These are phyloP conservation scores for Coecobrya sp. DNA, from an alignment of 2,888 invertebrate genomes.

Conservation along the genomic window DNA sequence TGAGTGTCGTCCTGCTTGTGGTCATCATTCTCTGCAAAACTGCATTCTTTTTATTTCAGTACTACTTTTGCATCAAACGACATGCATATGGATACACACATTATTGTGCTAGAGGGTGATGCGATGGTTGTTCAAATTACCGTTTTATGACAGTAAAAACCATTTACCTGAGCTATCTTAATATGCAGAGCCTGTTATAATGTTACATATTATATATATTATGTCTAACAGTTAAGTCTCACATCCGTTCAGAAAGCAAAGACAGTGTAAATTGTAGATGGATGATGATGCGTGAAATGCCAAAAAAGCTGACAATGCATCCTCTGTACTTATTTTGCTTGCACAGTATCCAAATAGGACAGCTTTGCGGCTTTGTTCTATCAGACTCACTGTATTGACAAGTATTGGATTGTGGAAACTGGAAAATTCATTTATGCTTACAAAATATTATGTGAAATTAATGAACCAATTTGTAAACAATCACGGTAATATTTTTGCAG, in stretches of 20 bases:
- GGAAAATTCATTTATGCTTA: constrained; percentile 13
- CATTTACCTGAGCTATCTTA: too few species aligned
- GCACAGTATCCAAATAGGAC: background rate
- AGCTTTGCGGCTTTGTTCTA: background rate
- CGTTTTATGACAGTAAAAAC: too few species aligned
- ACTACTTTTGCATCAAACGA: background rate
- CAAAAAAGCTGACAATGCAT: constrained; percentile 68
- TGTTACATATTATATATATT: background rate
- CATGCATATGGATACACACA: constrained; percentile 10
- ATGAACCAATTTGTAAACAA: constrained; percentile 71
- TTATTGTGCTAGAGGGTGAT: too few species aligned
- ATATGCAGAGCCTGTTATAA: background rate
- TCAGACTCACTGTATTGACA: background rate
- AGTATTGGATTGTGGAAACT: background rate
- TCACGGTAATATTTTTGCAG: background rate
- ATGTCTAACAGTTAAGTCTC: constrained; percentile 34
- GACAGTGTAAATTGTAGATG: constrained; percentile 7
- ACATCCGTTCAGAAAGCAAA: background rate
- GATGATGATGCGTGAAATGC: constrained; percentile 80
- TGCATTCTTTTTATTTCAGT: constrained; percentile 37
- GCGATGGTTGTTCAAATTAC: too few species aligned
- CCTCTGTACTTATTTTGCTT: background rate
- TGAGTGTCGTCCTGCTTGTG: constrained; percentile 40
- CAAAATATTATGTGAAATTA: constrained; percentile 40
- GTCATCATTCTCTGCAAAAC: constrained; percentile 62